Percentiles rank a stretch among this genome's conserved stretches.
phyloP scores from a whole-genome alignment of 92 coral and sea anemone species.

The Chrysogorgia sp. region DNA sequence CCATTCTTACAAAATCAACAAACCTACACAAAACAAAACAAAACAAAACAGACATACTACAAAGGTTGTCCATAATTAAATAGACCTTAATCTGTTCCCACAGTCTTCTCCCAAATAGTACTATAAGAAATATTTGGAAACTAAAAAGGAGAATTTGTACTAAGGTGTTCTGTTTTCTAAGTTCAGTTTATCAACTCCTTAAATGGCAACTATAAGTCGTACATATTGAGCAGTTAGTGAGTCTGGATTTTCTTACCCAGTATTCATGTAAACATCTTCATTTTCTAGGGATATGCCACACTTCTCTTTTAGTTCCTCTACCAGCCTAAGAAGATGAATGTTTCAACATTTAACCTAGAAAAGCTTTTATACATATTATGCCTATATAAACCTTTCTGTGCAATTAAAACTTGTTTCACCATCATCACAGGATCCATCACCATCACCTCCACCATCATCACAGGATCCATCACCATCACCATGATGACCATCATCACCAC shows the following conservation, averaged over 20 bases:
- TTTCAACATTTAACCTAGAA: too few species aligned
- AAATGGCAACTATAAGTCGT: too few species aligned
- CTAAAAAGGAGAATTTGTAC: too few species aligned
- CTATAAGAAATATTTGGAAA: too few species aligned
- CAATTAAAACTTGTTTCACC: background rate
- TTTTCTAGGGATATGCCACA: conserved; percentile 79
- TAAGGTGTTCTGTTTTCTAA: too few species aligned
- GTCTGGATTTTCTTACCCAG: conserved; percentile 60
- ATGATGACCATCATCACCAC: background rate
- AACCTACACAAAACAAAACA: conserved; percentile 52
- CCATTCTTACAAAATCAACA: conserved; percentile 80
- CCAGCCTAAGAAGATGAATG: conserved; percentile 68
- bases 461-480: background rate
- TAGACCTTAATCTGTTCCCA: background rate
- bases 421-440: background rate
- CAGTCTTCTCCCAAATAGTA: too few species aligned
- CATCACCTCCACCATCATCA: background rate
- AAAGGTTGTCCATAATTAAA: background rate
- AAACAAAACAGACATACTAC: background rate
- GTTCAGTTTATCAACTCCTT: too few species aligned
- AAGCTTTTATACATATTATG: too few species aligned
- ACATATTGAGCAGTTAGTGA: too few species aligned
- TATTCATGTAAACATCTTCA: conserved; percentile 96
- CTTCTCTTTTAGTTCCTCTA: conserved; percentile 89
- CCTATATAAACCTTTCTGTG: background rate